A percentile compares a stretch with the other conserved stretches of the same genome.
phyloP scores from a whole-genome alignment of 2,113 vertebrate genomes.

The Pipa parva region DNA sequence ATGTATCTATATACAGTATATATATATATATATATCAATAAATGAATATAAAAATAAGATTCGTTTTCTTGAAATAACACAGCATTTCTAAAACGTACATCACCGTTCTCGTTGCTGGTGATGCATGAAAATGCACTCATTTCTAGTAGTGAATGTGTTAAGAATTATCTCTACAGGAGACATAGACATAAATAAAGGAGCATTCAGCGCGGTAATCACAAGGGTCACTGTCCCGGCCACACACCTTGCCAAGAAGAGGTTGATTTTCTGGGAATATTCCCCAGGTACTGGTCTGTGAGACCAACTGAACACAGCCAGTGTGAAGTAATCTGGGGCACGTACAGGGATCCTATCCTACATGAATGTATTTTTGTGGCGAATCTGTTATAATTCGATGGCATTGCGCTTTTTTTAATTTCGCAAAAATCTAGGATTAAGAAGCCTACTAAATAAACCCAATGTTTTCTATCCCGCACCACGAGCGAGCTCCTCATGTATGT shows the following conservation, averaged over 20 bases:
- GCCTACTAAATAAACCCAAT: too few species aligned
- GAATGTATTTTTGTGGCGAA: not conserved
- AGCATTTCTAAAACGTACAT: too few species aligned
- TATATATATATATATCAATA: too few species aligned
- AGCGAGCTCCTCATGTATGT: too few species aligned
- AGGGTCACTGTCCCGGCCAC: conserved; percentile 26
- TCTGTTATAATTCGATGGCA: not conserved
- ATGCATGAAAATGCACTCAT: too few species aligned
- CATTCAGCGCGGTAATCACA: conserved; percentile 10
- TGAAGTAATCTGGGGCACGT: conserved; percentile 5
- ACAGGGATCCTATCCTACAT: not conserved
- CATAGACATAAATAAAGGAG: conserved; percentile 20
- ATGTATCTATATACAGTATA: too few species aligned
- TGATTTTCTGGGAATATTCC: conserved; percentile 32
- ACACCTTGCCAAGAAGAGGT: conserved; percentile 35
- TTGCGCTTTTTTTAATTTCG: not conserved
- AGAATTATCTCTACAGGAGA: not conserved
- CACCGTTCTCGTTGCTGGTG: too few species aligned
- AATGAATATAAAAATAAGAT: too few species aligned
- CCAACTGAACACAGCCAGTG: conserved; percentile 10
- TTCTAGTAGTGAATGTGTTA: conserved; percentile 6
- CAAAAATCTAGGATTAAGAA: not conserved
- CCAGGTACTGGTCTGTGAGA: conserved; percentile 5
- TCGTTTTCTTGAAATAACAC: too few species aligned
- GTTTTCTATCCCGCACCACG: too few species aligned